Base-by-base conservation (phyloP, 53 echinoderm and acorn worm genomes). In the Astropecten irregularis region DNA sequence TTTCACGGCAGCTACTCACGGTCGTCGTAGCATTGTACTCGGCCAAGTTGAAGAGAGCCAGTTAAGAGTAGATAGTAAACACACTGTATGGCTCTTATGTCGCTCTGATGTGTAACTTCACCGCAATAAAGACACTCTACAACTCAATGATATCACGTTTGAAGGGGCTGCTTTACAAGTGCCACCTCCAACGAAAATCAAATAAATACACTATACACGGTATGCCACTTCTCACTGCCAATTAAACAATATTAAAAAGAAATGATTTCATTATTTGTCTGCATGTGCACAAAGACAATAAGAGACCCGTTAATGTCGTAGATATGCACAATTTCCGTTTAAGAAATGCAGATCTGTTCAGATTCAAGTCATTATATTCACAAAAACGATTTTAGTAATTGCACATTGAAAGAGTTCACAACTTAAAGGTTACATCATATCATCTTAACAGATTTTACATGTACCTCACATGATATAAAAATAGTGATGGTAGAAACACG, bases 71-170 rank as follows among this genome's bases (percentile, higher is more conserved):
- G 21, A 39, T 61, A 28, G 79, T 62, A 79, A 79, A 79, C 48
- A 79, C 29, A 25, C 20, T 23, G 33, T 30, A 58, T 57, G 77
- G 29, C 77, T 42, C 77, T 77, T 67, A 28, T 60, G 44, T 33
- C 79, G 28, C 39, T n/a, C 18, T 59, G 25, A 46, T 79, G 79
- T 60, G 61, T 62, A 79, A 60, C 79, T 60, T 44, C 46, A 47
- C 34, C 47, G 30, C 46, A 79, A 79, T 79, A 79, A 79, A 79
- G 62, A 62, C 79, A 79, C 79, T 60, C 68, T 62, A 62, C 79
- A 10, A 62, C 60, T 47, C 28, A 79, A 79, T 79, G 19, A 46
- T 79, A 79, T 79, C 60, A n/a, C n/a, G 37, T 31, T 60, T 79
- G 61, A 37, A 60, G 79, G 37, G 77, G 21, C 21, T 79, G 26